Conservation (phyloP, 2,797 vertebrate genomes). For the Uromys caudimaculatus region DNA sequence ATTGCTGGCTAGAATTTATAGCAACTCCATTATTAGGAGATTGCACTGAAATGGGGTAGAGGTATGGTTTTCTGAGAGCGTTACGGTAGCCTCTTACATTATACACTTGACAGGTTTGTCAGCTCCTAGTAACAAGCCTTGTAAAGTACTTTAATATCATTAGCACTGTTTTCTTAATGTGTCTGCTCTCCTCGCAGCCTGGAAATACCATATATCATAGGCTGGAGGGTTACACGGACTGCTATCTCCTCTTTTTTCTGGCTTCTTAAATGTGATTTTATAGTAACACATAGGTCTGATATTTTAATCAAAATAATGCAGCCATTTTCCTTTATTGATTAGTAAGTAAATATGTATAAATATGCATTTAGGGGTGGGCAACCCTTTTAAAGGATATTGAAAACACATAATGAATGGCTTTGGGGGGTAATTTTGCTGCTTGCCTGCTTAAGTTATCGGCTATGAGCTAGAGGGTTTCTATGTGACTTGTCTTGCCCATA, state of each 20-base stretch:
- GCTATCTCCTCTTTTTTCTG: constrained; percentile 77
- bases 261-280: constrained; percentile 87
- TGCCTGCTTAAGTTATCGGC: constrained; percentile 64
- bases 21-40: constrained; percentile 95
- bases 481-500: constrained; percentile 64
- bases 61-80: constrained; percentile 94
- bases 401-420: constrained; percentile 87
- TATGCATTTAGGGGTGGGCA: constrained; percentile 88
- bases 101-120: constrained; percentile 97
- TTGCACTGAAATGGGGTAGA: constrained; percentile 92
- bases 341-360: constrained; percentile 92
- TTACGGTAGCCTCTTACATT: constrained; percentile 96
- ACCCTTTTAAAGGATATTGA: constrained; percentile 90
- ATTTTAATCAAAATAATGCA: constrained; percentile 93
- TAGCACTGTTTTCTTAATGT: constrained; percentile 99
- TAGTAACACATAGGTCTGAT: constrained; percentile 83
- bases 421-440: constrained; percentile 80
- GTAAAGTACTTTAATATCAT: constrained; percentile 98
- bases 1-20: constrained; percentile 96
- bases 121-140: constrained; percentile 95
- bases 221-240: constrained; percentile 82
- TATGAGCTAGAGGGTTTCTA: constrained; percentile 42
- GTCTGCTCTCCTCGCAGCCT: constrained; percentile 92
- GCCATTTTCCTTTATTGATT: constrained; percentile 91
- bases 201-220: constrained; percentile 93